These are phyloP conservation scores for Ariolimax columbianus DNA, from an alignment of 2,888 invertebrate species.

Conservation along the genomic window DNA sequence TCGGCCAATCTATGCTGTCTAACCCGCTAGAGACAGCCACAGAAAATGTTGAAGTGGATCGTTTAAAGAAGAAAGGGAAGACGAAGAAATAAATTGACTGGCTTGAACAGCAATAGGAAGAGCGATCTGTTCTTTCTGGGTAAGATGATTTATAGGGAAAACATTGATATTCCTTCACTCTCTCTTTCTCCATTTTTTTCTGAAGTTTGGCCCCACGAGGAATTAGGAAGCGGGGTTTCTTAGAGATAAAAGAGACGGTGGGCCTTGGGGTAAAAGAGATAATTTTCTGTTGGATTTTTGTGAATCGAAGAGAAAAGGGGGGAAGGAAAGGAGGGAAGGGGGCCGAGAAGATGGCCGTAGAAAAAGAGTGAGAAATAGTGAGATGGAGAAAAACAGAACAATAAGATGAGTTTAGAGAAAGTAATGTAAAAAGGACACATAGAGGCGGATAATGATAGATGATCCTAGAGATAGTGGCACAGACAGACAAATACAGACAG, in stretches of 20 bases:
- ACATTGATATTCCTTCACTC: not conserved
- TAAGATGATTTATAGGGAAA: constrained; percentile 1
- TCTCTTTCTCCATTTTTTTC: not conserved
- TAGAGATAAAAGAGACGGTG: constrained; percentile 17
- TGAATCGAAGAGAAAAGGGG: no score
- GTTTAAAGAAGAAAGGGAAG: not conserved
- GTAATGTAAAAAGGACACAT: no score
- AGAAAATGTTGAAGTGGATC: not conserved
- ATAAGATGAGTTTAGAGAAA: no score
- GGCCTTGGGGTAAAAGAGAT: constrained; percentile 12
- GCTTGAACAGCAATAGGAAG: not conserved
- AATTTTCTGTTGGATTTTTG: not conserved
- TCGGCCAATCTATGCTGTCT: not conserved
- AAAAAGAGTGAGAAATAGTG: no score
- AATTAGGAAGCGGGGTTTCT: not conserved
- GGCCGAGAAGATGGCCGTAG: no score
- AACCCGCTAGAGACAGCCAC: not conserved
- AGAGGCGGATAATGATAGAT: no score
- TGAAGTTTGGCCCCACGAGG: not conserved
- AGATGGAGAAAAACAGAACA: no score
- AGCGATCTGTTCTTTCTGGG: not conserved
- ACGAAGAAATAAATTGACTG: constrained; percentile 3
- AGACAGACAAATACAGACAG: no score
- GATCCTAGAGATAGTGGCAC: no score
- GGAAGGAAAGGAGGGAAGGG: not conserved